Evolutionary conservation across 1,140 invertebrate genomes (phyloP), one percentile per base, ranked within the genome.

Genomic region (Bursaphelenchus mucronatus): DNA sequence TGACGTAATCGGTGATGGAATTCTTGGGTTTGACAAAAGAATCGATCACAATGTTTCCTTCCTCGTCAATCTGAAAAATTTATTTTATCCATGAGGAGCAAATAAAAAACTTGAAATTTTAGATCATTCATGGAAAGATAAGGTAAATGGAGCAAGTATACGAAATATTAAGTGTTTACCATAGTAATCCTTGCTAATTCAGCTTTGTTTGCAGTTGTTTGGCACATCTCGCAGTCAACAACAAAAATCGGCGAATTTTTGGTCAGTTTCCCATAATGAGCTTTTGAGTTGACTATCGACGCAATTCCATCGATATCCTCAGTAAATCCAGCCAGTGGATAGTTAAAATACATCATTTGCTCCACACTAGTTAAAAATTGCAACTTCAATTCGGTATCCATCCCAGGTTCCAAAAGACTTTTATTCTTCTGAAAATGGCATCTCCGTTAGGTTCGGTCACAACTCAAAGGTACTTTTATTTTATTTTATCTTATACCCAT

Each of bases 221-320:
- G 13, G 30, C 61, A 63, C 61, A 63, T 63, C 30, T 63, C 61
- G 9, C 61, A 63, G 41, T 63, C 61, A 13, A 63, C n/a, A 11
- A 63, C 61, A 63, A 63, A 63, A 30, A 63, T 41, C 13, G 61
- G 61, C 53, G 53, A 61, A 30, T 63, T 30, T 19, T 58, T 40
- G 6, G 54, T 63, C 15, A 63, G 54, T 39, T 17, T 13, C 11
- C 54, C 54, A 30, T 63, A 63, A 13, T 15, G 19, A 1, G 58
- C 61, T 41, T 30, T n/a, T 2, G 61, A 61, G 10, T 53, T 11
- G 11, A n/a, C 13, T 17, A 63, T 39, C 19, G 57, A 44, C 13
- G 57, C 44, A 13, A 59, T 11, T 13, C 57, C 57, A 2, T n/a
- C 57, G 7, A 39, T 13, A 1, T 45, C 17, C 11, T 59, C 57